Evolutionary conservation across 2,113 vertebrate genomes (phyloP), one percentile per base, ranked within the genome.

Genomic region (Spermophilus dauricus): DNA sequence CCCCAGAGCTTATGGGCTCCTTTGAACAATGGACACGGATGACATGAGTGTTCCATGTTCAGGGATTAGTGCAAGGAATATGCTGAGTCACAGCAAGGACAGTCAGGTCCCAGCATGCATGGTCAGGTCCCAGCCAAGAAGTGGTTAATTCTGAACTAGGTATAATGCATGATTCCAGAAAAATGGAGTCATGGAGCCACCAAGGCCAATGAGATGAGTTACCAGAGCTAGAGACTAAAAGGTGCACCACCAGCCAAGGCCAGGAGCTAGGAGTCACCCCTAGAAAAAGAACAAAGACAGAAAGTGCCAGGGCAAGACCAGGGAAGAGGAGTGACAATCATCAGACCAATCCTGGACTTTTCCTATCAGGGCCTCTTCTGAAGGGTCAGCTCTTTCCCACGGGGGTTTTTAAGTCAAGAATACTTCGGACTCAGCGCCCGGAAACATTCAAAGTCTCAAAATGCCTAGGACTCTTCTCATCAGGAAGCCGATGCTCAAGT

Each of bases 161-260:
- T 69, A 70, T 18, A n/a, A 24, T 42, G 91, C 26, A 42, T 89
- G 75, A 94, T 80, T 87, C 37, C 91, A 86, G 84, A 96, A 51
- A 45, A 81, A 82, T 12, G 78, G 37, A 67, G 13, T 76, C 77
- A 28, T 65, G 2, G 84, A 89, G 13, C 42, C 48, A 69, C 63
- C 13, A 97, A 83, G 13, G 14, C n/a, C 86, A 67, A 45, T 9
- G 13, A 96, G 32, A 86, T 45, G n/a, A 94, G 63, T 56, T 7
- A 61, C 22, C 56, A 67, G 39, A 18, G 18, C 56, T 3, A 45
- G n/a, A 80, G 26, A 70, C 9, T 32, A 88, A 86, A n/a, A 30
- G 8, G 30, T n/a, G 0, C 1, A n/a, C 9, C 1, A n/a, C 7
- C 20, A 73, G 26, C 51, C 22, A 42, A 82, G 77, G 12, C 39